Percentiles rank a stretch among this genome's conserved stretches.
Conservation (phyloP, 1,140 invertebrate species). For the Hyles vespertilio region DNA sequence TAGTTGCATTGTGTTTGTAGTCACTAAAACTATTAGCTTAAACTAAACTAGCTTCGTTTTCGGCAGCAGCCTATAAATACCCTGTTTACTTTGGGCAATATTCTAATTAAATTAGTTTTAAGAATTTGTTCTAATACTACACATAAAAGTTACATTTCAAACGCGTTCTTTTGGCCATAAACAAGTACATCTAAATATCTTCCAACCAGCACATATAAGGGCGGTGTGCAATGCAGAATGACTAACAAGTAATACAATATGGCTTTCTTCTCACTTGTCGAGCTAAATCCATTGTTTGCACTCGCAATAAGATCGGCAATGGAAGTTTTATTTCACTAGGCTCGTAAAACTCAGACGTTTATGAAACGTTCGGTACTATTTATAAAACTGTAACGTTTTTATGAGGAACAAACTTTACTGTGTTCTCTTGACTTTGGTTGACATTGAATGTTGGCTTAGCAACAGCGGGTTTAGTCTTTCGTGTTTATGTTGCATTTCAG, state of each 20-base stretch:
- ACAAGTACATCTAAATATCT: no score
- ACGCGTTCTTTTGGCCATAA: no score
- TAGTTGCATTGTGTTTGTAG: no score
- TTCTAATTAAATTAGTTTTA: no score
- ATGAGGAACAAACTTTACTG: conserved; percentile 1
- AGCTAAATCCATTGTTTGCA: conserved; percentile 5
- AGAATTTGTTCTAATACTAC: no score
- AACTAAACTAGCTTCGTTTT: no score
- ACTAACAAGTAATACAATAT: conserved; percentile 2
- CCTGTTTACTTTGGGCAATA: no score
- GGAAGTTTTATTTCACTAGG: conserved; percentile 4
- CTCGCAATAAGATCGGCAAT: not conserved
- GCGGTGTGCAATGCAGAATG: not conserved
- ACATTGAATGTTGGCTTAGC: conserved; percentile 1
- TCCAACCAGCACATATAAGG: no score
- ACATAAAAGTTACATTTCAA: no score
- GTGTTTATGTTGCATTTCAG: no score
- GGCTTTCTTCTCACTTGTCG: conserved; percentile 2
- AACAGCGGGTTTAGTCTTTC: not conserved
- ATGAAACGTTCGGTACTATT: conserved; percentile 5
- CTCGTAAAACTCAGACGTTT: conserved; percentile 1
- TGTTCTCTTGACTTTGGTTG: conserved; percentile 5
- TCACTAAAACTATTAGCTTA: no score
- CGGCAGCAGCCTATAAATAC: no score
- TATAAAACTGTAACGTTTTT: conserved; percentile 4